Conservation (phyloP, 2,888 invertebrate species). For the Sesamia inferens region DNA sequence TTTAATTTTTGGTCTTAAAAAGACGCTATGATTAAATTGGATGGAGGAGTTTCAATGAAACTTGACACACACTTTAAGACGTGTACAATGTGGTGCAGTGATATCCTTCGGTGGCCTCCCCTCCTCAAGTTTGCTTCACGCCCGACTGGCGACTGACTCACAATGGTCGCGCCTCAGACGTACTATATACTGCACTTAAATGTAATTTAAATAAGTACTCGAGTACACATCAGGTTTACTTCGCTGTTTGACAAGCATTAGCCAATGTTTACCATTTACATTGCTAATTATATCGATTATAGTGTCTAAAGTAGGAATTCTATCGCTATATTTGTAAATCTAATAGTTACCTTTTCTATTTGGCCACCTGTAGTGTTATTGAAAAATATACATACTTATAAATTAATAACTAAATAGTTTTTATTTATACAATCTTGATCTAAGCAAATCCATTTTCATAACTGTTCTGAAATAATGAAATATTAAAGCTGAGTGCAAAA, state of each 20-base stretch:
- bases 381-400: neutral
- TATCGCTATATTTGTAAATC: slow-evolving; percentile 14
- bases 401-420: slow-evolving; percentile 15
- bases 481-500: neutral
- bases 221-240: slow-evolving; percentile 44
- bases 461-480: neutral
- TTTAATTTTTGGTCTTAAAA: neutral
- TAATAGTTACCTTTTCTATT: neutral
- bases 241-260: slow-evolving; percentile 38
- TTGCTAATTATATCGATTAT: slow-evolving; percentile 24
- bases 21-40: slow-evolving; percentile 38
- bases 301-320: slow-evolving; percentile 26
- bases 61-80: slow-evolving; percentile 52
- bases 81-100: slow-evolving; percentile 65
- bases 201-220: slow-evolving; percentile 65
- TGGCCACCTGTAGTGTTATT: neutral
- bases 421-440: neutral
- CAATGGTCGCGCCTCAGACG: slow-evolving; percentile 77
- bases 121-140: slow-evolving; percentile 78
- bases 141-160: slow-evolving; percentile 83
- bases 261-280: slow-evolving; percentile 44
- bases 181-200: slow-evolving; percentile 66
- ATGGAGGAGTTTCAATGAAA: slow-evolving; percentile 55
- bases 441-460: neutral
- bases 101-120: slow-evolving; percentile 84